These are phyloP conservation scores for Martes flavigula DNA, from an alignment of 2,797 vertebrate species.

Conservation along the genomic window DNA sequence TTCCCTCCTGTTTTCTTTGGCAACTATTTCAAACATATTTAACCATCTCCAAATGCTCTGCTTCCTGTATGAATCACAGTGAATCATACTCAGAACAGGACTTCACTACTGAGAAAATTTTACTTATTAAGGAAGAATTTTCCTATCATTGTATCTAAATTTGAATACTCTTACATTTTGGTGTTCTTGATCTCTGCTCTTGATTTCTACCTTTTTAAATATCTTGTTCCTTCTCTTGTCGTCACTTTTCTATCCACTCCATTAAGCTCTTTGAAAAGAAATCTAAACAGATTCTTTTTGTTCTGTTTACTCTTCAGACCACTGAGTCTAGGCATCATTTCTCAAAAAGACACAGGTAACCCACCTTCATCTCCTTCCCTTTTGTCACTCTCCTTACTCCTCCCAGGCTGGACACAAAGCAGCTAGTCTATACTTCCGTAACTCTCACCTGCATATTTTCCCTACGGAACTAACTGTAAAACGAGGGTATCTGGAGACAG, in stretches of 20 bases:
- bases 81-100: neutral
- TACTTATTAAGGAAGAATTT: neutral
- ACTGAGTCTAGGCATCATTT: neutral
- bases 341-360: neutral
- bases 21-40: slow-evolving; percentile 13
- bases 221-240: neutral
- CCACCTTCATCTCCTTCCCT: neutral
- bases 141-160: neutral
- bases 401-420: neutral
- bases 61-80: neutral
- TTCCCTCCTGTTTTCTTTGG: slow-evolving; percentile 18
- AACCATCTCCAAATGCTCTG: neutral
- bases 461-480: neutral
- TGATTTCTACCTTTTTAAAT: neutral
- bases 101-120: neutral
- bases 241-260: neutral
- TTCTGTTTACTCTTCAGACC: neutral
- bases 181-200: neutral
- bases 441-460: neutral
- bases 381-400: neutral
- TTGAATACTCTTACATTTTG: neutral
- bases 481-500: neutral
- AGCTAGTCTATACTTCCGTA: neutral
- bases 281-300: neutral
- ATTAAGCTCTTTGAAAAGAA: neutral